Conservation (phyloP, 1,140 invertebrate genomes). For the Holotrichia oblita region DNA sequence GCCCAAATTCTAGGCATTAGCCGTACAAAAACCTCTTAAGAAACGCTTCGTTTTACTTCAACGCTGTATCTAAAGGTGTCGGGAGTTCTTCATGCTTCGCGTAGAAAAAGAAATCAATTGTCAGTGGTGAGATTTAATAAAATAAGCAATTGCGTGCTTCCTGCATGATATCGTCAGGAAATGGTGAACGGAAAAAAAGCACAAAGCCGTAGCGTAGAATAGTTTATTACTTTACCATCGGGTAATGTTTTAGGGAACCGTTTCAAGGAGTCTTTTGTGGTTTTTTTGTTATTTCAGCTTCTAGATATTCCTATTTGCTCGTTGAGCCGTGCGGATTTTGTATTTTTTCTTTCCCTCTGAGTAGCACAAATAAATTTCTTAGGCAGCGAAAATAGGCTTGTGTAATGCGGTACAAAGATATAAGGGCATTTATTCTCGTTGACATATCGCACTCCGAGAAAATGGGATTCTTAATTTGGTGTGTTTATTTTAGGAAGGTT, state of each 20-base stretch:
- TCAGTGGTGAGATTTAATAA: constrained; percentile 1
- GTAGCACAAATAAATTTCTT: neutral
- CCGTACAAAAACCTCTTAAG: neutral
- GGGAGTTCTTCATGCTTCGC: neutral
- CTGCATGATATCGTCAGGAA: neutral
- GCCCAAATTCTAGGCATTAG: neutral
- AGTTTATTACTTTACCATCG: neutral
- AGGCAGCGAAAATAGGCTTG: neutral
- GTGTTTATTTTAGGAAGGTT: neutral
- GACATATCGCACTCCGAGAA: neutral
- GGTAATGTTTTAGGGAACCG: neutral
- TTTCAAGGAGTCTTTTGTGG: neutral
- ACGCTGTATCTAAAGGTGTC: neutral
- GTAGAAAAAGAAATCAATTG: neutral
- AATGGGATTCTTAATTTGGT: neutral
- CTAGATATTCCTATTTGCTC: neutral
- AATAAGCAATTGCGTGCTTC: constrained; percentile 13
- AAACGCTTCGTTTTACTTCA: neutral
- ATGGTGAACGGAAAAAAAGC: neutral
- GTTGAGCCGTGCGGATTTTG: constrained; percentile 4
- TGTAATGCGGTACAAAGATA: neutral
- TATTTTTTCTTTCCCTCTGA: neutral
- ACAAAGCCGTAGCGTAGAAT: neutral
- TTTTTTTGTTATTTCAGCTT: neutral
- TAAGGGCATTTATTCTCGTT: constrained; percentile 2